Base-by-base conservation (phyloP, 2,113 vertebrate genomes). In the Mellivora capensis region DNA sequence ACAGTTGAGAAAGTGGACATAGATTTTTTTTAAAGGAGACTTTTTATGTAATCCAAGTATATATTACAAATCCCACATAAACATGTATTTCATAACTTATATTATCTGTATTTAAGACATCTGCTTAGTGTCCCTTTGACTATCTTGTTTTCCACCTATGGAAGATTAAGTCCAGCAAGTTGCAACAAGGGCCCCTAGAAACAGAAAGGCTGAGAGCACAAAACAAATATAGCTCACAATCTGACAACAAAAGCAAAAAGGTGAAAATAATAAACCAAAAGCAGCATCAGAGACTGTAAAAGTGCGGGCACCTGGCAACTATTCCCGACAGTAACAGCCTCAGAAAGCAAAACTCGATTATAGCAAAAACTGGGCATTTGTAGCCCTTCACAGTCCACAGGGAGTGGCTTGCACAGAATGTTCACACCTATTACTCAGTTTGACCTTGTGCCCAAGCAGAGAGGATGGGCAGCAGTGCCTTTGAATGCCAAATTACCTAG, bases 91-190 rank as follows among this genome's bases (percentile, higher is more conserved):
- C 39, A 34, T 67, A 52, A 74, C 39, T 71, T 62, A 37, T 37
- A 77, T 34, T 90, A 79, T 69, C 47, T 49, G 7, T 82, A 49
- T 54, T 79, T 72, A 64, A 87, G 64, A 69, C 76, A 84, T 88
- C 54, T 57, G 11, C 54, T 88, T 31, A 21, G 11, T 37, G 2
- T 20, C n/a, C 79, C 31, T 69, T 57, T 31, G 67, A 76, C 15
- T 76, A 2, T 79, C 21, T 47, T 8, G n/a, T 31, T 90, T 81
- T 87, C 62, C 44, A 72, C 82, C 76, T 76, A 71, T 61, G 42
- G 27, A 77, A 42, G 52, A 71, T 34, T 31, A n/a, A 88, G 87
- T 91, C 95, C 83, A 93, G 18, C 82, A 44, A 47, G 20, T 62
- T 79, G 59, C 34, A 77, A 31, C 25, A 77, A 91, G 69, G 39